Base-by-base conservation (phyloP, 2,888 invertebrate species). In the Pseudococcus jackbeardsleyi region DNA sequence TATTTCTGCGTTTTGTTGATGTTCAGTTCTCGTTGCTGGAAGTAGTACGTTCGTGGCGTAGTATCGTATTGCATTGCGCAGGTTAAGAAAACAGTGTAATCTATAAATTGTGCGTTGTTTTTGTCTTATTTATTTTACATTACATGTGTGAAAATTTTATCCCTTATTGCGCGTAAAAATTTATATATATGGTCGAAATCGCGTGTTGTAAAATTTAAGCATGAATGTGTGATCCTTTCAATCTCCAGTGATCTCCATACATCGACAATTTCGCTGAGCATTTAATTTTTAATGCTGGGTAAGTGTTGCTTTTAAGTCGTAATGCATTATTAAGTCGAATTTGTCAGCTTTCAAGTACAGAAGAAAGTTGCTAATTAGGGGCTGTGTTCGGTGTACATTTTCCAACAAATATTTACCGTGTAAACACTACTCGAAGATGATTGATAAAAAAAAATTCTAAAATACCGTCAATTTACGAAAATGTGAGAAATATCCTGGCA, bases 1-100 rank as follows among this genome's bases (percentile, higher is more conserved):
- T 82, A 82, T 82, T n/a, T n/a, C 79, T 82, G 19, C 79, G 79
- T 82, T 82, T 82, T 82, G 79, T 82, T 82, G 79, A 82, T 82
- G 46, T 42, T 82, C 79, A 82, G 79, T 82, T 19, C 15, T 79
- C 5, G 46, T 8, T 46, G 19, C 19, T 82, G 46, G 79, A 82
- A 82, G 42, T 82, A 33, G 79, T 42, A 42, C 26, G 79, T 82
- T 12, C 22, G n/a, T 82, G 22, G 39, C 22, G 79, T 82, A 11
- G 11, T 82, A 46, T 82, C 79, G 79, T 46, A 46, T 82, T 46
- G 46, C 17, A 82, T 82, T 82, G 79, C 79, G 79, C 79, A 82
- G 79, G 79, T 82, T 82, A 82, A 82, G 79, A 82, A 68, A 77
- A 26, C 46, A 46, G 79, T 82, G 79, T 82, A 82, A 82, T 82